These are phyloP conservation scores for Anastrepha obliqua DNA, from an alignment of 1,140 invertebrate species.

Conservation along the genomic window DNA sequence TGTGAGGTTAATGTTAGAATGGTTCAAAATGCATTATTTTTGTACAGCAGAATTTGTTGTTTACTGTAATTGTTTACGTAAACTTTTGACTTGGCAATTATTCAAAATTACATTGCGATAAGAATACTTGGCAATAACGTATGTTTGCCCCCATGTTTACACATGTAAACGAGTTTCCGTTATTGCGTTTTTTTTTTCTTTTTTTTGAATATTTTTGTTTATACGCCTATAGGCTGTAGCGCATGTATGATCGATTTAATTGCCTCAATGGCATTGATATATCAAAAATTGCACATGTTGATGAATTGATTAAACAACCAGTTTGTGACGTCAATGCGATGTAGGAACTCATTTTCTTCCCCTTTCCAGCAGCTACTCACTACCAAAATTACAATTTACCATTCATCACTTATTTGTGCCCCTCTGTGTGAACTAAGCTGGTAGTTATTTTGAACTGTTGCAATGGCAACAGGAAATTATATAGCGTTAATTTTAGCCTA, in stretches of 20 bases:
- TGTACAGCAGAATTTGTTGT: not conserved
- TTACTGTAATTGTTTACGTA: not conserved
- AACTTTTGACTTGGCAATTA: constrained; percentile 41
- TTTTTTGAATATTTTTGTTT: not conserved
- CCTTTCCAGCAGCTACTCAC: not conserved
- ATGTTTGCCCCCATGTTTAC: not conserved
- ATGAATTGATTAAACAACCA: constrained; percentile 53
- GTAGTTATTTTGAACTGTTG: constrained; percentile 17
- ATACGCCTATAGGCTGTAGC: not conserved
- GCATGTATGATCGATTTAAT: constrained; percentile 35
- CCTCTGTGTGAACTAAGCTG: not conserved
- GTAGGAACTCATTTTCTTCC: too few relatives aligned
- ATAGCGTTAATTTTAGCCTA: constrained; percentile 10
- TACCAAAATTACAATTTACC: too few relatives aligned
- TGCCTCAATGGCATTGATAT: constrained; percentile 48
- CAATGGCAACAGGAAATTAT: constrained; percentile 44
- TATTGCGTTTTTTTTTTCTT: not conserved
- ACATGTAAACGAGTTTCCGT: not conserved
- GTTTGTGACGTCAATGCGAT: constrained; percentile 26
- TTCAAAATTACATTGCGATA: constrained; percentile 37
- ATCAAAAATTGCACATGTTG: constrained; percentile 40
- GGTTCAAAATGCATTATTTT: not conserved
- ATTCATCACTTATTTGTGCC: too few relatives aligned
- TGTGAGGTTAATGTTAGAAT: constrained; percentile 13
- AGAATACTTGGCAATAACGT: not conserved